Conservation (phyloP, 2,113 vertebrate species). For the Scopus umbretta region DNA sequence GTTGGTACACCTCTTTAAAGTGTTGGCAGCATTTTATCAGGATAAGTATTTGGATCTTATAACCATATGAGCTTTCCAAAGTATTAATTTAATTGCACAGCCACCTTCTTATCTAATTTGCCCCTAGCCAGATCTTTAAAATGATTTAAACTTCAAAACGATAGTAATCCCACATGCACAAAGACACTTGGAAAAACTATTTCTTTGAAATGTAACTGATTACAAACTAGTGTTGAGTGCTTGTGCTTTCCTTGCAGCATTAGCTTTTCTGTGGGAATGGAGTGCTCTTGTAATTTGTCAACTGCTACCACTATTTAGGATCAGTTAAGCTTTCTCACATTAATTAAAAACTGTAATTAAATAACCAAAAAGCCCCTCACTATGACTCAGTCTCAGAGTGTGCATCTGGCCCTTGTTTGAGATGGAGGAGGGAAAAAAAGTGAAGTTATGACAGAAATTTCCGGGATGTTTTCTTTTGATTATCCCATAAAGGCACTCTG, state of each 20-base stretch:
- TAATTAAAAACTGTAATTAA: constrained; percentile 33
- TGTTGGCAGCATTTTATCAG: background rate
- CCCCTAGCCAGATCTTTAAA: constrained; percentile 22
- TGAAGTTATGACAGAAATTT: constrained; percentile 36
- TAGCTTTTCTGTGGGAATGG: background rate
- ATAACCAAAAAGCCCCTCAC: background rate
- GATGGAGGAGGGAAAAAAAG: background rate
- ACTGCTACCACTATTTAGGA: background rate
- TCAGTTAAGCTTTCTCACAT: constrained; percentile 18
- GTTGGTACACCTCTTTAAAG: background rate
- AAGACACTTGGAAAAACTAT: background rate
- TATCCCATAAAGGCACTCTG: background rate
- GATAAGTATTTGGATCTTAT: background rate
- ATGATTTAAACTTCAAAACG: constrained; percentile 6
- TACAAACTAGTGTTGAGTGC: background rate
- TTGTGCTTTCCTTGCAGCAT: background rate
- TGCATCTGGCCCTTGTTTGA: constrained; percentile 20
- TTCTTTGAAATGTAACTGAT: constrained; percentile 23
- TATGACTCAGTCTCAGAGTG: background rate
- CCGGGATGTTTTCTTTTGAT: constrained; percentile 25
- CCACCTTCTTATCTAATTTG: constrained; percentile 32
- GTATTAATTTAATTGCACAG: constrained; percentile 26
- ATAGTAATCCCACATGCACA: background rate
- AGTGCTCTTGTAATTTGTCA: background rate
- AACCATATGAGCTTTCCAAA: background rate